Evolutionary conservation across 2,113 vertebrate genomes (phyloP).

Genomic region (Penelope pileata): DNA sequence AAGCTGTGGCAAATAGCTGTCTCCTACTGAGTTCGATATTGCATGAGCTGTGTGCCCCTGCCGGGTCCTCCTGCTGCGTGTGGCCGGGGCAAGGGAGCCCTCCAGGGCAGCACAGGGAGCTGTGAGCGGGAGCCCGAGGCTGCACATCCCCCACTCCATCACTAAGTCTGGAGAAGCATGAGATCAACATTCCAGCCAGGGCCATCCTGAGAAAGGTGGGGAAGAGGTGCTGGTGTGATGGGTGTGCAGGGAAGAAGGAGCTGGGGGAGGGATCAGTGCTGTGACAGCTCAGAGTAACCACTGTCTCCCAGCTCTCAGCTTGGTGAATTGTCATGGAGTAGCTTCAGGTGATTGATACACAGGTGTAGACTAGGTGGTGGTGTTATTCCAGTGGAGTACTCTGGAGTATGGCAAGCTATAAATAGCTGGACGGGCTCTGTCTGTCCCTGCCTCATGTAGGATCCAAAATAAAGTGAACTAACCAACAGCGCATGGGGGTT

Average conservation of each 20-base stretch:
- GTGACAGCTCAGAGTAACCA: rapidly evolving
- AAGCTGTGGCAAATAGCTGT: not conserved
- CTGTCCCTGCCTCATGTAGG: not conserved
- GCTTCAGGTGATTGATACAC: not conserved
- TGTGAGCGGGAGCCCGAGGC: not conserved
- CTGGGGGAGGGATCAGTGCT: not conserved
- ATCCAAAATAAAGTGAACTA: not conserved
- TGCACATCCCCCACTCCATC: rapidly evolving
- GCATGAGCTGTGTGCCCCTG: not conserved
- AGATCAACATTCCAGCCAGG: rapidly evolving
- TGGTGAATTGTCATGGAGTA: not conserved
- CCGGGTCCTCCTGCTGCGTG: not conserved
- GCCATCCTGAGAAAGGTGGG: not conserved
- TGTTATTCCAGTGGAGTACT: not conserved
- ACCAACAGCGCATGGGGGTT: not conserved
- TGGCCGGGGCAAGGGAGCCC: rapidly evolving
- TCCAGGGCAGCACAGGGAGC: not conserved
- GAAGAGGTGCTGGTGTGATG: not conserved
- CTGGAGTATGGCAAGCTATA: not conserved
- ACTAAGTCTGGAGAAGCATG: rapidly evolving
- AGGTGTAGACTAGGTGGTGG: not conserved
- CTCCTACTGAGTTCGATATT: not conserved
- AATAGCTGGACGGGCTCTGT: not conserved
- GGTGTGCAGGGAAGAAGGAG: not conserved
- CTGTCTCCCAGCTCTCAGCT: not conserved